Base-by-base conservation (phyloP, 2,888 invertebrate species). In the Pheosia gnoma region DNA sequence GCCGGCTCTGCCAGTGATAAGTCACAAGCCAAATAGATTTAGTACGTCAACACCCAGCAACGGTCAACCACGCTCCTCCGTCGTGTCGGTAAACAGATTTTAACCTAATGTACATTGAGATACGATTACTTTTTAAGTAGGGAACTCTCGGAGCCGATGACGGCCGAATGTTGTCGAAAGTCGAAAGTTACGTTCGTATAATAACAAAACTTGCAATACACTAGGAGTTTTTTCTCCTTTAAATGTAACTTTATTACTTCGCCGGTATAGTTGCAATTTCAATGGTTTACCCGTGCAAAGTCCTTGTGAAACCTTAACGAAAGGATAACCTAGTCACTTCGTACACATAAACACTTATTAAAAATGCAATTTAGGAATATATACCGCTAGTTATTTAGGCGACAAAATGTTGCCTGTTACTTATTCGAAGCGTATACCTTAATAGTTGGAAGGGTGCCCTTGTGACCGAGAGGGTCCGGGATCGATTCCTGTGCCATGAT, bases 1-100 rank as follows among this genome's bases (percentile, higher is more conserved):
- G 95, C 88, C 94, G 96, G 93, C 94, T 96, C 91, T 96, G 95
- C 94, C 95, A 96, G 94, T 95, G 90, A 86, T 66, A 47, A 13
- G 57, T 51, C 36, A 51, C 39, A 55, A 38, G 39, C 55, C 55
- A 39, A 55, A 13, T 55, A 55, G 55, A 6, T 55, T 39, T 39
- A 61, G 51, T 56, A 51, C 52, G 63, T 61, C 69, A 61, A 63
- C 68, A 65, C 63, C 62, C 41, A 66, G 45, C 59, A 67, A 70
- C 61, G 51, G 61, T 58, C 60, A 59, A 59, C 67, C 59, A 45
- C 68, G 62, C 71, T 68, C 68, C 62, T 68, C 59, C 53, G 25
- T n/a, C 49, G 37, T 58, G 37, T 49, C 13, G 38, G 39, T 55
- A 39, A 38, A 54, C 39, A 9, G 37, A 53, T 53, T 53, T 25